Conservation (phyloP, 2,888 invertebrate species). For the Chloromyia formosa region DNA sequence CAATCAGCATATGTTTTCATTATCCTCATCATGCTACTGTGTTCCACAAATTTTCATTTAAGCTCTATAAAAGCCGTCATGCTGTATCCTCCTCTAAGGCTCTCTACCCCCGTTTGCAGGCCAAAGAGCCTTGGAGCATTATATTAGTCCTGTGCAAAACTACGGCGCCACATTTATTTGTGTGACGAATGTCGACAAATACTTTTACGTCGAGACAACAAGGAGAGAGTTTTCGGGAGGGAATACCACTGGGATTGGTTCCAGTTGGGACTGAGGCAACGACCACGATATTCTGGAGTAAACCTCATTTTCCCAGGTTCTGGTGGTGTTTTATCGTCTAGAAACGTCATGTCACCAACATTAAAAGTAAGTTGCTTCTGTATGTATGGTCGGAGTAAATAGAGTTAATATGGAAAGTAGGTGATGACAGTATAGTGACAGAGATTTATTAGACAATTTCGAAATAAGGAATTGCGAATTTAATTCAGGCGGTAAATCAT, state of each 20-base stretch:
- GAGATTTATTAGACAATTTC: no score
- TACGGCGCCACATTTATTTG: conserved; percentile 26
- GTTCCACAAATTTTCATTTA: conserved; percentile 42
- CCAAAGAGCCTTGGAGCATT: neutral
- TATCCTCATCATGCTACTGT: conserved; percentile 33
- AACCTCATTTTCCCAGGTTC: conserved; percentile 34
- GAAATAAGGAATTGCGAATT: no score
- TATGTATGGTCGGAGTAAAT: no score
- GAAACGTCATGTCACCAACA: conserved; percentile 30
- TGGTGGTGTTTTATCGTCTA: conserved; percentile 33
- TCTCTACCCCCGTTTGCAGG: no score
- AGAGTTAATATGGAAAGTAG: no score
- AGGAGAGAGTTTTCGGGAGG: neutral
- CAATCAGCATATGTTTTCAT: conserved; percentile 45
- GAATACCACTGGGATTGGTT: neutral
- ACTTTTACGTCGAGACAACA: neutral
- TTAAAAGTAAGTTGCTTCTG: neutral
- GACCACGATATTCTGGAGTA: conserved; percentile 19
- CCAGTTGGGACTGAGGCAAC: neutral
- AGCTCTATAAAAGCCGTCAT: conserved; percentile 14
- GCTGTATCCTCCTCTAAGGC: neutral
- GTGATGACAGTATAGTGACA: no score
- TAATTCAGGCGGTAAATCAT: no score
- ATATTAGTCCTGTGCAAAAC: conserved; percentile 31
- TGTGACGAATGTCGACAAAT: conserved; percentile 25